Evolutionary conservation across 2,888 invertebrate species (phyloP), one percentile per base, ranked within the genome.

Genomic region (Cordilura impudica): DNA sequence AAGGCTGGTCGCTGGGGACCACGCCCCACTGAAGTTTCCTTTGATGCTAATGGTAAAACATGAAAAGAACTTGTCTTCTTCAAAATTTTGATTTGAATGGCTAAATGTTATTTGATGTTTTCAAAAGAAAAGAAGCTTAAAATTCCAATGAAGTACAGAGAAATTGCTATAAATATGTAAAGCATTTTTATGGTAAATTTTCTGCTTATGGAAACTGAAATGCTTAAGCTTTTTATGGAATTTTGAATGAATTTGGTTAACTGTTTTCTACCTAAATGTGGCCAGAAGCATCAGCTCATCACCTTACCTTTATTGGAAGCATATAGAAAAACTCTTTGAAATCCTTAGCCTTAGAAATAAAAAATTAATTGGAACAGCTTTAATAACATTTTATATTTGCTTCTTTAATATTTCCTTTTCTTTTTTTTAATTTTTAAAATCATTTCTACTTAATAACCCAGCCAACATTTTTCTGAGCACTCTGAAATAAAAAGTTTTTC

Each of bases 1-100:
- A 94, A 94, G 92, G 92, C 92, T 86, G 93, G 94, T 89, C 92
- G 92, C 88, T 94, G 92, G 91, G 92, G 90, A 85, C 94, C 94
- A 84, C 92, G 94, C 83, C 92, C 93, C 88, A 92, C 92, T 86
- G 94, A 94, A 91, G 91, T 94, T 87, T 94, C 94, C 85, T 94
- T 91, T 90, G 94, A 94, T 91, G 92, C 93, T 90, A 94, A 94
- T 88, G 94, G 94, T 92, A 94, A n/a, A 92, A 72, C 54, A 72
- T 54, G 35, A 63, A 60, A 14, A 35, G 18, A 10, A n/a, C n/a
- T n/a, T n/a, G n/a, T n/a, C n/a, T 49, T 63, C 51, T 63, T 51
- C 63, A 31, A 63, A 66, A 53, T 65, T 66, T 65, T 23, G 0
- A 63, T 69, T 71, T n/a, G 35, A 77, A 61, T 67, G 77, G 51